These are phyloP conservation scores for Corynorhinus townsendii DNA, from an alignment of 2,113 vertebrate genomes.

Conservation along the genomic window DNA sequence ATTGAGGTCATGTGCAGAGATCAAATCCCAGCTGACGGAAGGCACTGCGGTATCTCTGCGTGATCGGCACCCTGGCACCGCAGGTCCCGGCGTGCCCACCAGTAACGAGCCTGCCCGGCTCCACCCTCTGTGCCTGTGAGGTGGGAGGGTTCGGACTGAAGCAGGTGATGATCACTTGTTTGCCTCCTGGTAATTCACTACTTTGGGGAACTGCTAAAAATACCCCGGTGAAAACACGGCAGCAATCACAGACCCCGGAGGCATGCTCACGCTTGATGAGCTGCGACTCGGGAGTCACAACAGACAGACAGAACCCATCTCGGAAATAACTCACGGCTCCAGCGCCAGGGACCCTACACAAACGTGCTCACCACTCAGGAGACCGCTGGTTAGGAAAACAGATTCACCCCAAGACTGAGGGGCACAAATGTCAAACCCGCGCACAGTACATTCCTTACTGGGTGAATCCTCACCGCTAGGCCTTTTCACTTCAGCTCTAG, in stretches of 20 bases:
- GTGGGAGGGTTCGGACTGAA: not conserved
- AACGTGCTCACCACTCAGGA: not conserved
- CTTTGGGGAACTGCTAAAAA: constrained; percentile 18
- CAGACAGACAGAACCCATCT: not conserved
- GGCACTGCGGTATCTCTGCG: not conserved
- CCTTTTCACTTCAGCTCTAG: not conserved
- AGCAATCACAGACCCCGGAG: not conserved
- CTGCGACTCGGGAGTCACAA: not conserved
- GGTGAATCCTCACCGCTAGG: not conserved
- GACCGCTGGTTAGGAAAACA: not conserved
- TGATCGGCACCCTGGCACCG: not conserved
- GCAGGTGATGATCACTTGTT: not conserved
- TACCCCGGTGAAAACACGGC: constrained; percentile 8
- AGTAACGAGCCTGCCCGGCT: not conserved
- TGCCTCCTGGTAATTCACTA: not conserved
- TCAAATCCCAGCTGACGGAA: not conserved
- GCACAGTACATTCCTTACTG: not conserved
- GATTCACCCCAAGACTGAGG: not conserved
- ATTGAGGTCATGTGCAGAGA: not conserved
- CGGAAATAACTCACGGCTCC: not conserved
- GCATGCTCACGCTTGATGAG: not conserved
- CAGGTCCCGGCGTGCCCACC: not conserved
- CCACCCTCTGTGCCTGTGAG: not conserved
- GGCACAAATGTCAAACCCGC: not conserved
- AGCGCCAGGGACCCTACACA: not conserved